phyloP scores from a whole-genome alignment of 2,113 vertebrate species.

The Catharus bicknelli region DNA sequence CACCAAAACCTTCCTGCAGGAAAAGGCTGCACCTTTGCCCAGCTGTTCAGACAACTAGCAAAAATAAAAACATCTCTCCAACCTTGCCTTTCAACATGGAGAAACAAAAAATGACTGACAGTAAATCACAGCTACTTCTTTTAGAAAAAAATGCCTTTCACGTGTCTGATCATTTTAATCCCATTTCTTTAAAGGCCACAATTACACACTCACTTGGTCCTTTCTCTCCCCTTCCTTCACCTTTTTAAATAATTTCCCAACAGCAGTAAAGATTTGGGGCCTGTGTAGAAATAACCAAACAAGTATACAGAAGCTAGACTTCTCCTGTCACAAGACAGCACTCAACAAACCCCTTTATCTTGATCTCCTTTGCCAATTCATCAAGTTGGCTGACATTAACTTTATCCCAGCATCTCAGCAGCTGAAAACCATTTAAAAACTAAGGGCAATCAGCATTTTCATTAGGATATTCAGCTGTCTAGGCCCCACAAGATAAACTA shows the following conservation, averaged over 20 bases:
- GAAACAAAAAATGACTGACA: neutral
- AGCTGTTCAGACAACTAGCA: neutral
- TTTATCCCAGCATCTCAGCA: neutral
- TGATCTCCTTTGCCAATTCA: neutral
- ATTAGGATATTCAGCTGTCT: neutral
- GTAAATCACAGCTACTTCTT: neutral
- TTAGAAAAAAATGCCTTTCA: neutral
- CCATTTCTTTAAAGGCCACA: neutral
- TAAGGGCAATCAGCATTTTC: neutral
- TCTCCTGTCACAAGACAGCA: neutral
- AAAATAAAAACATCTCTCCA: neutral
- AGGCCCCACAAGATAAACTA: neutral
- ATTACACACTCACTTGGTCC: too few relatives aligned
- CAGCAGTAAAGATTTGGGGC: neutral
- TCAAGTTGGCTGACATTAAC: too few relatives aligned
- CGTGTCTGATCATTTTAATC: neutral
- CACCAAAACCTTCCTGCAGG: neutral
- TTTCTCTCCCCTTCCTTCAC: neutral
- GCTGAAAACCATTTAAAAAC: neutral
- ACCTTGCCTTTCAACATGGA: neutral
- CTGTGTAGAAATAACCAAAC: neutral
- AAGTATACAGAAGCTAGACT: accelerated
- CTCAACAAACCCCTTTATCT: neutral
- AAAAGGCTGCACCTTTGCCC: accelerated
- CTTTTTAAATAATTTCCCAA: neutral